Percentiles rank a stretch among this genome's conserved stretches.
Evolutionary conservation across 1,140 invertebrate genomes (phyloP).

Genomic region (Parapsyche elsis): DNA sequence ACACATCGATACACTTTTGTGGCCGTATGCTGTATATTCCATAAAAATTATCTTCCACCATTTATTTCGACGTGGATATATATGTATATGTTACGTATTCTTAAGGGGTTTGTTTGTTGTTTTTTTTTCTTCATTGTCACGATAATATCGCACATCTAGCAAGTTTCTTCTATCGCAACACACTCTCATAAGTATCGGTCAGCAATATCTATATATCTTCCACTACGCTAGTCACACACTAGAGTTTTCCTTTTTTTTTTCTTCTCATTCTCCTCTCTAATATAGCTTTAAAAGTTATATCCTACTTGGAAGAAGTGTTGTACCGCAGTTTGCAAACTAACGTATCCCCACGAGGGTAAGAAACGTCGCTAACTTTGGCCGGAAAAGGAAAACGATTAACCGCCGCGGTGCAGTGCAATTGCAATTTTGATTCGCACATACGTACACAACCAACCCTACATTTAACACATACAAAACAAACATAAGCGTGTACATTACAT

Average conservation of each 20-base stretch:
- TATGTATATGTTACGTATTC: not conserved
- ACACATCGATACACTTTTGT: too few species aligned
- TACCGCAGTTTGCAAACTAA: conserved; percentile 45
- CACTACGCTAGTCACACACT: conserved; percentile 5
- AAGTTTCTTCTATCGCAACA: not conserved
- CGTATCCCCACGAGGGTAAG: conserved; percentile 25
- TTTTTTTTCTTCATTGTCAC: not conserved
- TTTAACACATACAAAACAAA: too few species aligned
- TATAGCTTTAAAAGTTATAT: conserved; percentile 1
- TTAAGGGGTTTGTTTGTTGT: not conserved
- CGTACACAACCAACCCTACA: too few species aligned
- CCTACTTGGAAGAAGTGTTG: conserved; percentile 27
- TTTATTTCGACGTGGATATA: not conserved
- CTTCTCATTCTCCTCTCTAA: conserved; percentile 20
- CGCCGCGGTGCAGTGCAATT: not conserved
- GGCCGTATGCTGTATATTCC: too few species aligned
- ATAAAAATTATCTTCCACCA: too few species aligned
- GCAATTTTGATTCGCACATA: not conserved
- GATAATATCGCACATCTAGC: conserved; percentile 1
- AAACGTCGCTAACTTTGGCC: conserved; percentile 36
- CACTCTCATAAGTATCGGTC: conserved; percentile 40
- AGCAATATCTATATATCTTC: conserved; percentile 43
- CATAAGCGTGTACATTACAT: too few species aligned
- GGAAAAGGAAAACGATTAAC: conserved; percentile 48
- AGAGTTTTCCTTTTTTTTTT: conserved; percentile 26